These are phyloP conservation scores for Brachyalestes nurse DNA, from an alignment of 2,797 vertebrate species.

Conservation along the genomic window DNA sequence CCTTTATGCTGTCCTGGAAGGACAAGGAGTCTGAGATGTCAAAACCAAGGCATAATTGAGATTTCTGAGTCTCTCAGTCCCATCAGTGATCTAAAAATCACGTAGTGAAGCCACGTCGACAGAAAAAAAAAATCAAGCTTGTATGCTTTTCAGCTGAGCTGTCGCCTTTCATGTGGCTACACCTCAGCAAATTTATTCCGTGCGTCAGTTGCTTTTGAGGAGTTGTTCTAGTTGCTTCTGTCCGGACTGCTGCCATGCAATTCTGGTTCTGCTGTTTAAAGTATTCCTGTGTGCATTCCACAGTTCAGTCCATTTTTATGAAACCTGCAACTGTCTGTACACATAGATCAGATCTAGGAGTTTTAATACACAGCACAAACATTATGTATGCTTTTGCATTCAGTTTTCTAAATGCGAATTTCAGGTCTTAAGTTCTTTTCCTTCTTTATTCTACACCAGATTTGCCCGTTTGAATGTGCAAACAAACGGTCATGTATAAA, in stretches of 20 bases:
- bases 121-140: not conserved
- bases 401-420: no score
- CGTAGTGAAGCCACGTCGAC: not conserved
- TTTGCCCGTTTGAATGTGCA: no score
- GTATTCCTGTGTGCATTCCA: not conserved
- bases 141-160: not conserved
- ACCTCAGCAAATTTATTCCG: not conserved
- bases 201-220: not conserved
- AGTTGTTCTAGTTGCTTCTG: not conserved
- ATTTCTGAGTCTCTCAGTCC: not conserved
- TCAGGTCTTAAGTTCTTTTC: no score
- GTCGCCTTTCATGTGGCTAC: not conserved
- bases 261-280: not conserved
- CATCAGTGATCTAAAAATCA: not conserved
- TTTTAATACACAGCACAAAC: no score
- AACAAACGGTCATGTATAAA: not conserved
- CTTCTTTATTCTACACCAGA: no score
- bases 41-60: not conserved
- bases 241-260: not conserved
- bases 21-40: not conserved
- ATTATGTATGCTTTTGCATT: no score
- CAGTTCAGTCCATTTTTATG: not conserved
- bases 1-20: no score
- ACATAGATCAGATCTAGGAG: no score
- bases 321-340: no score